Base-by-base conservation (phyloP, 2,797 vertebrate genomes). In the Pterois miles region DNA sequence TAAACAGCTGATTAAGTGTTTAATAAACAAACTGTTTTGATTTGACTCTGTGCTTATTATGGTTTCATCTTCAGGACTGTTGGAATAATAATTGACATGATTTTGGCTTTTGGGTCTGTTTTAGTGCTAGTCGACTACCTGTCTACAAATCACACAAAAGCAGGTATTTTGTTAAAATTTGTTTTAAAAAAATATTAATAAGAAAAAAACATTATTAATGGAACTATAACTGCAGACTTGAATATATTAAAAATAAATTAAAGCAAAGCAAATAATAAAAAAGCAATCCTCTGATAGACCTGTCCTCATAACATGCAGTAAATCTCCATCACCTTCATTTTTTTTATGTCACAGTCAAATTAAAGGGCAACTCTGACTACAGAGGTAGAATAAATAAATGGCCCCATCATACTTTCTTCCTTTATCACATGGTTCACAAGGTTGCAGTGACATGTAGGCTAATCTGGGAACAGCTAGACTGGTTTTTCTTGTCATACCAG, bases 21-120 rank as follows among this genome's bases (percentile, higher is more conserved):
- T 82, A 91, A 90, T 93, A 89, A 93, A 92, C 43, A 83, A 86
- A 69, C 25, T 62, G 63, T 80, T 89, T 81, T 59, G 63, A 81
- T 89, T 81, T 59, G 67, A 67, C 34, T 70, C 25, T 68, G 54
- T 67, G 3, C 22, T 34, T 69, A 46, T 46, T 46, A 54, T 86
- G 34, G 20, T 59, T 71, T 85, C 52, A 25, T 80, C 33, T 69
- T 48, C 14, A 29, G 4, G 14, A 20, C 56, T 40, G 12, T 67
- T 63, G 1, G 6, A 14, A 11, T 33, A n/a, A 46, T 53, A 11
- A 43, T 36, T 52, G 27, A 36, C 7, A 18, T 53, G 52, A 79
- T 22, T 56, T 53, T 9, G 25, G n/a, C 14, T 71, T 53, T 27
- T 59, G 2, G 22, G 13, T 29, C 22, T 38, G 46, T 38, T 65